These are phyloP conservation scores for Clusia tigrina DNA, from an alignment of 2,888 invertebrate genomes.

Conservation along the genomic window DNA sequence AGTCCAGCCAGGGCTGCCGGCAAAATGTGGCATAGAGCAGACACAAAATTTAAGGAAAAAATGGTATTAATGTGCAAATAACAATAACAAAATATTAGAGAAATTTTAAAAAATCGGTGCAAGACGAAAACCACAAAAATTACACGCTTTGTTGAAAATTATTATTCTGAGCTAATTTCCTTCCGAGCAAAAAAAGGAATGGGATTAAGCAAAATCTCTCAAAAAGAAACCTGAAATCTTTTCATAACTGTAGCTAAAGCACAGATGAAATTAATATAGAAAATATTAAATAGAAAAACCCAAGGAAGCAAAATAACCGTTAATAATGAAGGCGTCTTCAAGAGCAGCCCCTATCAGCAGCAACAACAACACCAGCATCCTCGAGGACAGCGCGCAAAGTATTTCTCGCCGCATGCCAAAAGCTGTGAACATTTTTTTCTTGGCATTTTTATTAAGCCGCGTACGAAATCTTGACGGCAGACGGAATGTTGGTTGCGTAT, in stretches of 20 bases:
- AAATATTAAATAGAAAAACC: neutral
- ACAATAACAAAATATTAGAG: conserved; percentile 41
- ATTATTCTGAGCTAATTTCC: conserved; percentile 40
- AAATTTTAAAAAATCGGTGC: conserved; percentile 42
- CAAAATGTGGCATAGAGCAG: conserved; percentile 1
- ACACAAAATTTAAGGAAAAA: conserved; percentile 20
- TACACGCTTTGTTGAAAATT: conserved; percentile 40
- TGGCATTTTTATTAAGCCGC: conserved; percentile 1
- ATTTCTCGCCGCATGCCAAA: neutral
- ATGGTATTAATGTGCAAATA: conserved; percentile 42
- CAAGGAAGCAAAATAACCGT: neutral
- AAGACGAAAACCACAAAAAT: conserved; percentile 32
- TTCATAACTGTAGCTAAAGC: neutral
- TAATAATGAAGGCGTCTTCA: conserved; percentile 4
- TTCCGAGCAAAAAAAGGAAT: conserved; percentile 1
- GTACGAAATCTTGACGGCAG: conserved; percentile 6
- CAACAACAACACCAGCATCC: neutral
- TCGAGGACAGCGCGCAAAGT: neutral
- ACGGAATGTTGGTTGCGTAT: neutral
- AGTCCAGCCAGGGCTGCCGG: conserved; percentile 13
- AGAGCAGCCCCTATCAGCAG: conserved; percentile 7
- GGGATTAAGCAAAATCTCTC: neutral
- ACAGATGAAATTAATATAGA: neutral
- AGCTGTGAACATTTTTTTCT: conserved; percentile 9
- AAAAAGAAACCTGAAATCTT: neutral